phyloP scores from a whole-genome alignment of 2,888 invertebrate genomes.

The Brenthis ino region DNA sequence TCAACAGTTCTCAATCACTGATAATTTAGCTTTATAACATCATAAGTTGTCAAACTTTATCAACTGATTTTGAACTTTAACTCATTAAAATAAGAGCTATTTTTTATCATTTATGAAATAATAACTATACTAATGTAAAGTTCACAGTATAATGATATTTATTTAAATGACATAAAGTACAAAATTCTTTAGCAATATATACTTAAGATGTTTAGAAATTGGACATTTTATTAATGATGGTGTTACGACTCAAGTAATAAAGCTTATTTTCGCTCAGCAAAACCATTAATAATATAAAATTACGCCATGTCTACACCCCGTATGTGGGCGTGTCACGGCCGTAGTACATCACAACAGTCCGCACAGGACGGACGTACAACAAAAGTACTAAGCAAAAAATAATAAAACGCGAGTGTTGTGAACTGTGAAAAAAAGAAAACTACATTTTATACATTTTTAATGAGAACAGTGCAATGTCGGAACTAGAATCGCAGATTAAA shows the following conservation, averaged over 20 bases:
- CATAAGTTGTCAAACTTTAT: not conserved
- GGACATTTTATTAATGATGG: constrained; percentile 52
- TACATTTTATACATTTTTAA: constrained; percentile 6
- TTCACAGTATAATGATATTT: not conserved
- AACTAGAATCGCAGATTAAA: constrained; percentile 64
- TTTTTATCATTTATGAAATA: not conserved
- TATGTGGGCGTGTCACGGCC: constrained; percentile 71
- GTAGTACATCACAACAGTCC: constrained; percentile 59
- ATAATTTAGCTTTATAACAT: constrained; percentile 39
- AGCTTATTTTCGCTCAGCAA: constrained; percentile 69
- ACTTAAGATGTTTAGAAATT: constrained; percentile 41
- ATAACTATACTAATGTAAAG: not conserved
- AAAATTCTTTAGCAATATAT: constrained; percentile 5
- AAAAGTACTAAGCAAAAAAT: constrained; percentile 42
- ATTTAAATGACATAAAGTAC: not conserved
- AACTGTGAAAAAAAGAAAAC: constrained; percentile 22
- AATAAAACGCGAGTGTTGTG: constrained; percentile 34
- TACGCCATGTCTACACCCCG: constrained; percentile 72
- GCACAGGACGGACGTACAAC: constrained; percentile 51
- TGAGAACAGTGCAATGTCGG: constrained; percentile 51
- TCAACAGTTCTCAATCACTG: constrained; percentile 65
- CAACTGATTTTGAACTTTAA: constrained; percentile 14
- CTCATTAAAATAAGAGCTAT: not conserved
- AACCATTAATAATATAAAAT: constrained; percentile 72
- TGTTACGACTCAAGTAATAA: constrained; percentile 63